Conservation (phyloP, 2,113 vertebrate genomes). For the Crotalus helleri region DNA sequence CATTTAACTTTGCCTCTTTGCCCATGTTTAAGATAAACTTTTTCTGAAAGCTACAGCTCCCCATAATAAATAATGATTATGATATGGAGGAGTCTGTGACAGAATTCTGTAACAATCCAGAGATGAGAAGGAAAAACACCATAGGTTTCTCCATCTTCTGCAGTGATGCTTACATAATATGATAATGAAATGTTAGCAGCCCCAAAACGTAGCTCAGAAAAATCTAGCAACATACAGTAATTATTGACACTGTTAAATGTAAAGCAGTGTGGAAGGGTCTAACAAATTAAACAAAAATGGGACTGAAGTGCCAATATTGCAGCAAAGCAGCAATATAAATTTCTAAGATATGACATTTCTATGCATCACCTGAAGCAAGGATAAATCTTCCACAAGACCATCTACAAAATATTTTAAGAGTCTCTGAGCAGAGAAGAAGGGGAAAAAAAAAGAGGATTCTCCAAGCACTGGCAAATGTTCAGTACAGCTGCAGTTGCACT, state of each 20-base stretch:
- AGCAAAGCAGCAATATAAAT: constrained; percentile 39
- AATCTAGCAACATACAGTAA: constrained; percentile 10
- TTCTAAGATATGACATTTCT: constrained; percentile 42
- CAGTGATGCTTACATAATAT: neutral
- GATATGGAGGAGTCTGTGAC: neutral
- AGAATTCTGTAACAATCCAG: neutral
- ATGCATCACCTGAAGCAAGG: constrained; percentile 31
- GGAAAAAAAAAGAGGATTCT: neutral
- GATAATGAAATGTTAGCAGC: neutral
- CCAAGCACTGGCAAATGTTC: neutral
- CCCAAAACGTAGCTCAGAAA: neutral
- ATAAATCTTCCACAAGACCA: constrained; percentile 47
- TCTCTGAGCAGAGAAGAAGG: neutral
- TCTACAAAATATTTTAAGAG: constrained; percentile 32
- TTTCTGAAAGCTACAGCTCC: neutral
- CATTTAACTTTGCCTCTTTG: constrained; percentile 32
- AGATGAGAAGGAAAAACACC: neutral
- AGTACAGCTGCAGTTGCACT: neutral
- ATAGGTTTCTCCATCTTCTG: neutral
- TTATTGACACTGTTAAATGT: constrained; percentile 25
- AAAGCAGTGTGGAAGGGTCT: constrained; percentile 36
- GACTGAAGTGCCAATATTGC: constrained; percentile 39
- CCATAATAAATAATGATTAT: neutral
- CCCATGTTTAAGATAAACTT: neutral
- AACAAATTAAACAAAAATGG: constrained; percentile 40